These are phyloP conservation scores for Athrips mouffetella DNA, from an alignment of 2,888 invertebrate species.

Conservation along the genomic window DNA sequence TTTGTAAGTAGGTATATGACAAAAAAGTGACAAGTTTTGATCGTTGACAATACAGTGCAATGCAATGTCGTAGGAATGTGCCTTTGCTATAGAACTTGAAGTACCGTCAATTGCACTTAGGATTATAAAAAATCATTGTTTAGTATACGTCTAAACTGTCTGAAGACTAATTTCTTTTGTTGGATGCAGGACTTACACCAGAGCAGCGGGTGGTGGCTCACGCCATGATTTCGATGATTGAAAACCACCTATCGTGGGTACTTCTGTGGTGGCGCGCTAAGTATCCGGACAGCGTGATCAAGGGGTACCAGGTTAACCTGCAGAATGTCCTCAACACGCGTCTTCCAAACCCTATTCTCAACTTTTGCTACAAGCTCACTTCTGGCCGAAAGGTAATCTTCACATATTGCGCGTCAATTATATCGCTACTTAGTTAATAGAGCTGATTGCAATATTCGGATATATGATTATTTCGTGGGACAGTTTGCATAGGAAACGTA, in stretches of 20 bases:
- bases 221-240: slow-evolving; percentile 96
- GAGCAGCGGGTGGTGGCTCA: slow-evolving; percentile 93
- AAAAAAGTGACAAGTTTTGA: no score
- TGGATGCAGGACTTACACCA: slow-evolving; percentile 80
- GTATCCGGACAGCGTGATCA: slow-evolving; percentile 92
- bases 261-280: slow-evolving; percentile 95
- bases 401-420: not conserved
- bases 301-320: slow-evolving; percentile 94
- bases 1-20: no score
- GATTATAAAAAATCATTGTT: no score
- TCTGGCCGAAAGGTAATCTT: slow-evolving; percentile 87
- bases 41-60: no score
- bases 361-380: slow-evolving; percentile 93
- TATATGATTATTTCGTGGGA: no score
- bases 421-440: not conserved
- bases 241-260: slow-evolving; percentile 96
- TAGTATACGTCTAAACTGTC: not conserved
- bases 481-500: no score
- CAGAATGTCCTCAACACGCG: slow-evolving; percentile 92
- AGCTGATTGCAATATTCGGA: not conserved
- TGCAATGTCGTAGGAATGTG: no score
- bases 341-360: slow-evolving; percentile 91
- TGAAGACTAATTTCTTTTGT: slow-evolving; percentile 27
- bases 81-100: no score
- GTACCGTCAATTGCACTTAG: no score